Evolutionary conservation across 64 coral and sea anemone species (phyloP).

Genomic region (Montipora cactus): DNA sequence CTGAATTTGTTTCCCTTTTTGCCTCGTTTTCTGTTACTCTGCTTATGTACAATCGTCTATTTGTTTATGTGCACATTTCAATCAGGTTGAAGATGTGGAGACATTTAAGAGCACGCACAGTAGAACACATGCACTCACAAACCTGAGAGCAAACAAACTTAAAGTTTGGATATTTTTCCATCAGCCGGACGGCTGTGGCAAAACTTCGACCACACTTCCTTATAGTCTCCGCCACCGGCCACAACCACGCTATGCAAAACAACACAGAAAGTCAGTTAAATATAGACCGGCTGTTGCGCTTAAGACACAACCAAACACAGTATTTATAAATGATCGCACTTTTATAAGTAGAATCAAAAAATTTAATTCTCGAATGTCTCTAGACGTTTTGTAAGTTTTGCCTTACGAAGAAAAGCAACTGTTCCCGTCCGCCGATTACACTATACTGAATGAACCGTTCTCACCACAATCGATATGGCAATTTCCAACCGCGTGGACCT

Average conservation of each 20-base stretch:
- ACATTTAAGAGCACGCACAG: neutral
- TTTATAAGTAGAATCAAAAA: too few species aligned
- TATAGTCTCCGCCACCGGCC: constrained; percentile 93
- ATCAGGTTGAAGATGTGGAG: too few species aligned
- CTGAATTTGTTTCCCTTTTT: too few species aligned
- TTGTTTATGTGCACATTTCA: too few species aligned
- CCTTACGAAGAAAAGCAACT: neutral
- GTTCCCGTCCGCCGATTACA: neutral
- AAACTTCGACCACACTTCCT: constrained; percentile 98
- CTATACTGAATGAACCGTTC: neutral
- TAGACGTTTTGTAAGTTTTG: too few species aligned
- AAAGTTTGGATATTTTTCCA: constrained; percentile 97
- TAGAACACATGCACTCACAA: neutral
- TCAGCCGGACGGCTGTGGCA: constrained; percentile 82
- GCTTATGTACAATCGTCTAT: too few species aligned
- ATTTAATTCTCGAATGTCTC: too few species aligned
- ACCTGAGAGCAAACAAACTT: constrained; percentile 98
- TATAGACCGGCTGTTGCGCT: too few species aligned
- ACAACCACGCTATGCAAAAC: constrained; percentile 84
- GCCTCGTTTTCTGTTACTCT: too few species aligned
- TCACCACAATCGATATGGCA: constrained; percentile 98
- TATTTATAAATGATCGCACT: too few species aligned
- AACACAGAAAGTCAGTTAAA: neutral
- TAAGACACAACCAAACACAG: too few species aligned
- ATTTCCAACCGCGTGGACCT: constrained; percentile 93